phyloP scores from a whole-genome alignment of 2,797 vertebrate species.

The Malurus leucopterus region DNA sequence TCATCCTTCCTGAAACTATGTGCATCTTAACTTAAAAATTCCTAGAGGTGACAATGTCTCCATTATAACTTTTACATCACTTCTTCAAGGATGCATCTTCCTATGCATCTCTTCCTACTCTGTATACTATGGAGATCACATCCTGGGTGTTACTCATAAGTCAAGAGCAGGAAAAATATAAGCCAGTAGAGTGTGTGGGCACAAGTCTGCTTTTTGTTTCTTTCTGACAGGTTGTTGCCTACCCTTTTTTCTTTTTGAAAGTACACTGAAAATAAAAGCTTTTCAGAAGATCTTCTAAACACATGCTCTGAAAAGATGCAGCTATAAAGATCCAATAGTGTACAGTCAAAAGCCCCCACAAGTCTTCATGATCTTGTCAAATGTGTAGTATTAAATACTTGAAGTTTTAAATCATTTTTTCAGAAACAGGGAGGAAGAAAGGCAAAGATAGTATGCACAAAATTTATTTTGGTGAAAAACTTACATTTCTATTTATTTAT shows the following conservation, averaged over 20 bases:
- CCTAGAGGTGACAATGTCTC: background rate
- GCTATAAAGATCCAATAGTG: background rate
- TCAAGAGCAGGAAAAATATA: background rate
- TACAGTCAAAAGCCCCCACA: background rate
- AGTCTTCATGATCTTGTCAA: background rate
- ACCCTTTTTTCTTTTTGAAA: background rate
- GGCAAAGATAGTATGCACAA: background rate
- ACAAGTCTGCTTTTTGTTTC: fast-evolving
- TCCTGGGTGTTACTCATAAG: background rate
- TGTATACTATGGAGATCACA: background rate
- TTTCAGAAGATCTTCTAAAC: background rate
- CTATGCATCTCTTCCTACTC: no score
- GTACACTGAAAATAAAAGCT: background rate
- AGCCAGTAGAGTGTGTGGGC: background rate
- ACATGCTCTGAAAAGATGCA: background rate
- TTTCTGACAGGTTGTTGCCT: background rate
- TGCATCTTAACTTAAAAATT: background rate
- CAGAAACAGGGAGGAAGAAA: background rate
- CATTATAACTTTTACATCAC: background rate
- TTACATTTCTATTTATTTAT: background rate
- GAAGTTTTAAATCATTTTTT: background rate
- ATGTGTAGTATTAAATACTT: background rate
- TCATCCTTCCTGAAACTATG: background rate
- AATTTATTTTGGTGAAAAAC: background rate
- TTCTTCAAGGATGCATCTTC: background rate